These are phyloP conservation scores for Acrocephalus arundinaceus DNA, from an alignment of 2,113 vertebrate species.

Conservation along the genomic window DNA sequence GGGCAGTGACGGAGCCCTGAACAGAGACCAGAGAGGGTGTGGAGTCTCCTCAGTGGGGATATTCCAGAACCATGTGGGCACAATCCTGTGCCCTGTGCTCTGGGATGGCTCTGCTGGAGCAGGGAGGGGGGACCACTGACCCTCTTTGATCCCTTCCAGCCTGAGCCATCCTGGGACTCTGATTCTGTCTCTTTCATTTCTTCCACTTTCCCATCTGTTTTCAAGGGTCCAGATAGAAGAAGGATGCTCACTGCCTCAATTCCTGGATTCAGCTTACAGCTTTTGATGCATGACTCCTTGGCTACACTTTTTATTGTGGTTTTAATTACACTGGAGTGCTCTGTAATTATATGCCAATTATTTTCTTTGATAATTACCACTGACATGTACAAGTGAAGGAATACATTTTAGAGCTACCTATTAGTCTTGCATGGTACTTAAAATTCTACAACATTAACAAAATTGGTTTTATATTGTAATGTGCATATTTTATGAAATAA, in stretches of 20 bases:
- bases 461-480: background rate
- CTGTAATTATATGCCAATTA: background rate
- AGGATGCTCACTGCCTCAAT: background rate
- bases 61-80: fast-evolving
- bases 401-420: background rate
- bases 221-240: background rate
- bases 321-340: background rate
- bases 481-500: background rate
- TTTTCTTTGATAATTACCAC: background rate
- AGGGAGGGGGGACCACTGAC: background rate
- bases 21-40: background rate
- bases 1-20: fast-evolving
- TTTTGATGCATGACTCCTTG: background rate
- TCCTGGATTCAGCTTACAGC: background rate
- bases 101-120: background rate
- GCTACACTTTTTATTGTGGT: background rate
- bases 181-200: background rate
- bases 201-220: background rate
- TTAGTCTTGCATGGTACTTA: background rate
- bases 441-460: background rate
- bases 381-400: background rate
- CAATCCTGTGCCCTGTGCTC: background rate
- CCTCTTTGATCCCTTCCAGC: background rate
- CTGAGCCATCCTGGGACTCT: background rate
- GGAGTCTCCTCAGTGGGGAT: background rate